Evolutionary conservation across 2,888 invertebrate species (phyloP).

Genomic region (Gastrophysa polygoni): DNA sequence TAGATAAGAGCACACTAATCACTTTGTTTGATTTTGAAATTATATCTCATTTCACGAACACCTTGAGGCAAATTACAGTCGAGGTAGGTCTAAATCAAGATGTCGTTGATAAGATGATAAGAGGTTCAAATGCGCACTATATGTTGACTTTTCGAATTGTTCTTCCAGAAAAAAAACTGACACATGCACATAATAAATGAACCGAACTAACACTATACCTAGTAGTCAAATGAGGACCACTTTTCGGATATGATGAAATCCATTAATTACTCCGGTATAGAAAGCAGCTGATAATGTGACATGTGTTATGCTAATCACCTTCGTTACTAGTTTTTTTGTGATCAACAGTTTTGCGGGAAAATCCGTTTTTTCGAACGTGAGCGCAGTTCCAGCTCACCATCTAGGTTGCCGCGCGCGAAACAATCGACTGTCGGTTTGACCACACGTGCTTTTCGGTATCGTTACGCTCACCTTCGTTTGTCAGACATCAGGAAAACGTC

Average conservation of each 20-base stretch:
- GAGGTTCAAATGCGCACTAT: no score
- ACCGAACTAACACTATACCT: neutral
- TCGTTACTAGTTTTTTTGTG: neutral
- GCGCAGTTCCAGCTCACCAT: slow-evolving; percentile 37
- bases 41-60: slow-evolving; percentile 22
- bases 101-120: no score
- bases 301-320: neutral
- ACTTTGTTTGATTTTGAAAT: slow-evolving; percentile 17
- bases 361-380: neutral
- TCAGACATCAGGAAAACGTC: slow-evolving; percentile 28
- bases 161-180: no score
- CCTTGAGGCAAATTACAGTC: slow-evolving; percentile 9
- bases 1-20: slow-evolving; percentile 19
- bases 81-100: neutral
- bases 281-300: neutral
- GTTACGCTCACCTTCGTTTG: slow-evolving; percentile 35
- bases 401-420: slow-evolving; percentile 49
- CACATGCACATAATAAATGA: no score
- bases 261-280: neutral
- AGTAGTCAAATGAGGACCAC: neutral
- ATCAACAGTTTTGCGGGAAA: neutral
- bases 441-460: slow-evolving; percentile 49
- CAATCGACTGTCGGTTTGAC: slow-evolving; percentile 47
- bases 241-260: neutral
- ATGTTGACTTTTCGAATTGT: no score